Base-by-base conservation (phyloP, 2,797 vertebrate species). In the Saxicola maurus region DNA sequence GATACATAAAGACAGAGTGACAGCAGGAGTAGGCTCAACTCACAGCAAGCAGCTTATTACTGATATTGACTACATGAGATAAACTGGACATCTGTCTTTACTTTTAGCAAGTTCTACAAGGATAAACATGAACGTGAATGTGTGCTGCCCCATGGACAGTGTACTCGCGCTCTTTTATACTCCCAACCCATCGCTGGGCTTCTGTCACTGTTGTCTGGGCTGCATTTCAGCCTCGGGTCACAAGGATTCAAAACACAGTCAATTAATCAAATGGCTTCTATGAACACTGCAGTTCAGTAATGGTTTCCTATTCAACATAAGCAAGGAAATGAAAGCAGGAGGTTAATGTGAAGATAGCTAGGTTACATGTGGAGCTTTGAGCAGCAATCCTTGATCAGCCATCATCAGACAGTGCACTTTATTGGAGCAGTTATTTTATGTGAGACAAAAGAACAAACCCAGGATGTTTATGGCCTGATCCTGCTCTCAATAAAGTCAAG, bases 31-130 rank as follows among this genome's bases (percentile, higher is more conserved):
- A 94, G 73, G 69, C 56, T 91, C 71, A 74, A 65, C 30, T 93
- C 17, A 0, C 53, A 92, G 78, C 23, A 20, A 94, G 82, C 91
- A 92, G 91, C 59, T 43, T 80, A 94, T 83, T 90, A 85, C 91
- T 93, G 73, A 82, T 72, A 73, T 65, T 84, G 72, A 94, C 82
- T 91, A 65, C 56, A 75, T 7, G 82, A 94, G 91, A 83, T 74
- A 95, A 95, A 52, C 75, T 74, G 73, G 64, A 88, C 71, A 94
- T 93, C 81, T 94, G 75, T 81, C 90, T 93, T 93, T 93, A 93
- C 69, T 90, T 88, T 90, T 69, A 62, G 55, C 82, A 85, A 90
- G 83, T 79, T 79, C 82, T 84, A 89, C 90, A 82, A 89, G 72
- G 90, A 80, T 85, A 94, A 85, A 89, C 77, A 73, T 38, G 71